Evolutionary conservation across 2,113 vertebrate genomes (phyloP).

Genomic region (Malurus elegans): DNA sequence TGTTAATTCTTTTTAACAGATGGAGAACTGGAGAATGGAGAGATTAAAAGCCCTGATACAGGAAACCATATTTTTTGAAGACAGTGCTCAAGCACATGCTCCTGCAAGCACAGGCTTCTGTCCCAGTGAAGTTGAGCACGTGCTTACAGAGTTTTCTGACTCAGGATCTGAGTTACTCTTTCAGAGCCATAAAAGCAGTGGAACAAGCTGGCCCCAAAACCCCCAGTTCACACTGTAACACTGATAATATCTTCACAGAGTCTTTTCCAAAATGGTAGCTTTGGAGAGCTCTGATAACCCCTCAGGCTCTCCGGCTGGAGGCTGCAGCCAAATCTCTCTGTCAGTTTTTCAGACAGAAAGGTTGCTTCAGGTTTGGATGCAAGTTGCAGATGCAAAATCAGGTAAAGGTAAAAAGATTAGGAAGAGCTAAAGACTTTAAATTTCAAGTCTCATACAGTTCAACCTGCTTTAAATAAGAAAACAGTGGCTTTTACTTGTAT

Average conservation of each 20-base stretch:
- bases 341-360: not conserved
- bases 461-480: not conserved
- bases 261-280: not conserved
- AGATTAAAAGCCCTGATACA: constrained; percentile 64
- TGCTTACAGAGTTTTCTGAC: not conserved
- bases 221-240: not conserved
- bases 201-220: not conserved
- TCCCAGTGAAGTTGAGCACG: not conserved
- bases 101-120: constrained; percentile 35
- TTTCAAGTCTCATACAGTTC: not conserved
- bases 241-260: not conserved
- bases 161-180: not conserved
- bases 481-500: not conserved
- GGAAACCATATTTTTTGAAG: constrained; percentile 60
- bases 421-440: not conserved
- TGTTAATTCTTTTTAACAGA: constrained; percentile 65
- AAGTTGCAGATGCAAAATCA: not conserved
- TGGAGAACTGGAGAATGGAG: constrained; percentile 43
- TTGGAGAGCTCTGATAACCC: not conserved
- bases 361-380: not conserved
- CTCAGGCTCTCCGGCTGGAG: not conserved
- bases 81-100: constrained; percentile 36
- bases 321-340: not conserved
- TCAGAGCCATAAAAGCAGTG: not conserved
- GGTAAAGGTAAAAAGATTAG: not conserved